Base-by-base conservation (phyloP, 1,140 invertebrate species). In the Drosophila kohkoa region DNA sequence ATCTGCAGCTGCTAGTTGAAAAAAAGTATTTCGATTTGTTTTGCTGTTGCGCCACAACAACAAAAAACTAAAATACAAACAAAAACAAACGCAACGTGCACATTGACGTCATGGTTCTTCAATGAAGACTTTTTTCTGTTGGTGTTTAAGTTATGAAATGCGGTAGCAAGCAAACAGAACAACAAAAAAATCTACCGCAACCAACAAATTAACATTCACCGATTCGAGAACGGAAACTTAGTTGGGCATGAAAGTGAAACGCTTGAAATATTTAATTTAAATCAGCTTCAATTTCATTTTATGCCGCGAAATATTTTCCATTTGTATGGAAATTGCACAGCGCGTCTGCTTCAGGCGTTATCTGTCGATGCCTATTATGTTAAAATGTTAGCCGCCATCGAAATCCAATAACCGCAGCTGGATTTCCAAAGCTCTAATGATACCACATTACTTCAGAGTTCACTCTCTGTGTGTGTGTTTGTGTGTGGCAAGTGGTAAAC, bases 11-110 rank as follows among this genome's bases (percentile, higher is more conserved):
- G 83, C 64, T 63, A 71, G 77, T 32, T 32, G 73, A 63, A 78
- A 80, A 78, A 80, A 87, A 83, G 46, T 83, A 89, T 87, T 83
- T 81, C 77, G 69, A 87, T 83, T 77, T 83, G 85, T 75, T 82
- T 79, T 69, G 51, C 16, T 66, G 66, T 83, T 83, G 70, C 78
- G 64, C 79, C 77, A 83, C 69, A 70, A 63, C 82, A 71, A 67
- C 82, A 87, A 82, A 81, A 72, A 13, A 43, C 1, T 41, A 79
- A 72, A 59, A 38, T 46, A 71, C 79, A 48, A 64, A 59, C 45
- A 60, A 77, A 58, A 25, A 35, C 43, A 72, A 79, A 77, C 58
- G 57, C 72, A 68, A 72, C 63, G 30, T 76, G 60, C 70, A 77
- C 62, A 77, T 73, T 77, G 75, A 67, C 75, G 69, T 77, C 69